phyloP scores from a whole-genome alignment of 2,113 vertebrate species.

The Dermatemys mawii region DNA sequence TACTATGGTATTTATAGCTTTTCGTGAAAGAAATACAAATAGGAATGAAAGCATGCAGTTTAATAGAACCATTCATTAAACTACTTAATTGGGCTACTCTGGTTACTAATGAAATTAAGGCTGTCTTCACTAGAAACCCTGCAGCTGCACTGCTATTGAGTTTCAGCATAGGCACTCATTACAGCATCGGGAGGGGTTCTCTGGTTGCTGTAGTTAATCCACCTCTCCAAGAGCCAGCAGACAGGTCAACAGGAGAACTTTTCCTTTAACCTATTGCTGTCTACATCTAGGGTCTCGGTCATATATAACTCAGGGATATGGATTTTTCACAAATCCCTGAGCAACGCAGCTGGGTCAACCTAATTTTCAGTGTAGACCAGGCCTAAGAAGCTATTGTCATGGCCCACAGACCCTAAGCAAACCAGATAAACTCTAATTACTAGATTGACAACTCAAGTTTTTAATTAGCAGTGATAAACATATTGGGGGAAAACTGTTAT shows the following conservation, averaged over 20 bases:
- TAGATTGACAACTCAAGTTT: conserved; percentile 20
- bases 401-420: not conserved
- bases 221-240: no score
- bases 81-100: conserved; percentile 25
- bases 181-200: no score
- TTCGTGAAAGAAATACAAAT: not conserved
- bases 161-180: no score
- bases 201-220: no score
- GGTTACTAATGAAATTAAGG: conserved; percentile 33
- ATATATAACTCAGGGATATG: no score
- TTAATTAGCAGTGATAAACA: conserved; percentile 40
- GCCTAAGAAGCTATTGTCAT: not conserved
- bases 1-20: not conserved
- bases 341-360: no score
- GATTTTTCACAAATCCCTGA: no score
- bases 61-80: conserved; percentile 40
- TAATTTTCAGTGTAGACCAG: not conserved
- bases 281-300: no score
- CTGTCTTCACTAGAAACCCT: no score
- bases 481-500: conserved; percentile 46
- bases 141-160: no score
- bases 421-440: conserved; percentile 34
- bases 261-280: no score
- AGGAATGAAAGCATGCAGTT: conserved; percentile 21
- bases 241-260: no score